Evolutionary conservation across 1,140 invertebrate genomes (phyloP), one percentile per base, ranked within the genome.

Genomic region (Lucilia cuprina): DNA sequence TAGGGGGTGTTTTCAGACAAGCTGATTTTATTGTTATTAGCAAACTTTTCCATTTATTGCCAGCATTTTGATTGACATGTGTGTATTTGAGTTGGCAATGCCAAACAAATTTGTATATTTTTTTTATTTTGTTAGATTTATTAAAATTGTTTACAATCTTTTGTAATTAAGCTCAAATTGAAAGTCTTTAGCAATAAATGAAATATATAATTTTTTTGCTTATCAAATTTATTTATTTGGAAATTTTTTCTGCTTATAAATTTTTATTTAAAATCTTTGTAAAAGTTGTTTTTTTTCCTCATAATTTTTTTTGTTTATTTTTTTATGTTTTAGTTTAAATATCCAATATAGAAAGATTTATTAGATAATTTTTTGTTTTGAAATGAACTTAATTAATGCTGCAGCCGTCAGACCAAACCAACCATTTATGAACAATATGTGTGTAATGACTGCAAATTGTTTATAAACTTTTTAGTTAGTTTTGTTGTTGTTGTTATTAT

Each of bases 401-500:
- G 75, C 41, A 25, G 19, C 41, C 41, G 25, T 30, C 25, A 1
- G 25, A 80, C 8, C 19, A 14, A 77, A 25, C 74, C 41, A 80
- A 5, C 65, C 65, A 21, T 21, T n/a, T 21, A 10, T 41, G 41
- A 70, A 70, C 65, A 70, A 70, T 70, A 9, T 70, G 55, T 78
- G 75, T 35, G 41, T 80, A 80, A 80, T 80, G 47, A 80, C 41
- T 49, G 47, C 77, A 80, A 80, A 80, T 80, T 80, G 47, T 80
- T 80, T 80, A 80, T 21, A 80, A 80, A 80, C 9, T 25, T 49
- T 30, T 78, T 77, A 5, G 14, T 77, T 77, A 10, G 14, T 77
- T 77, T 13, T 50, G 30, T 49, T 78, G n/a, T 78, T 41, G 5
- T 78, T 78, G 41, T 80, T 80, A 41, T 49, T 80, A 3, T 17